Evolutionary conservation across 2,888 invertebrate species (phyloP).

Genomic region (Bedellia somnulentella): DNA sequence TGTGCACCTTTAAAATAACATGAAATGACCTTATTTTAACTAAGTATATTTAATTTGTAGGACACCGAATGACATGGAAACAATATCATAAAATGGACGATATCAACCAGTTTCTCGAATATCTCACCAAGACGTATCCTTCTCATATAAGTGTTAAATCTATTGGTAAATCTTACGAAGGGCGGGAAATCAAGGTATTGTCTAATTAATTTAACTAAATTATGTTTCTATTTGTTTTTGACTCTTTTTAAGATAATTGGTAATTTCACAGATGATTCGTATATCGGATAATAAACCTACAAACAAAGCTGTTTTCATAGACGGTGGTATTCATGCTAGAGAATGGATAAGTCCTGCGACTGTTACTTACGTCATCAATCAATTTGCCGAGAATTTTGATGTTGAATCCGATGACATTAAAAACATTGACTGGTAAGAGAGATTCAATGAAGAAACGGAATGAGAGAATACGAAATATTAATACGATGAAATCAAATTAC

Average conservation of each 20-base stretch:
- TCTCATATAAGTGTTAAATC: slow-evolving; percentile 70
- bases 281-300: slow-evolving; percentile 70
- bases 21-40: not conserved
- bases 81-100: slow-evolving; percentile 77
- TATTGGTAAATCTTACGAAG: slow-evolving; percentile 77
- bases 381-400: slow-evolving; percentile 75
- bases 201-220: not conserved
- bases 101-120: slow-evolving; percentile 77
- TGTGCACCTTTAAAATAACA: not conserved
- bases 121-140: slow-evolving; percentile 75
- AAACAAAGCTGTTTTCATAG: slow-evolving; percentile 74
- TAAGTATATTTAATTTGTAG: slow-evolving; percentile 17
- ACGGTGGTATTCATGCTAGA: slow-evolving; percentile 85
- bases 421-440: slow-evolving; percentile 50
- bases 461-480: too few relatives aligned
- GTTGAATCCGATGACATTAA: slow-evolving; percentile 58
- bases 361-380: slow-evolving; percentile 76
- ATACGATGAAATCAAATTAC: too few relatives aligned
- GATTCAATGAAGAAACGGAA: too few relatives aligned
- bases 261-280: slow-evolving; percentile 38
- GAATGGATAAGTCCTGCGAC: slow-evolving; percentile 91
- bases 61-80: slow-evolving; percentile 72
- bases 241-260: too few relatives aligned
- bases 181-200: slow-evolving; percentile 70
- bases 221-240: too few relatives aligned